phyloP scores from a whole-genome alignment of 1,140 invertebrate species.

The Charaxes varanes region DNA sequence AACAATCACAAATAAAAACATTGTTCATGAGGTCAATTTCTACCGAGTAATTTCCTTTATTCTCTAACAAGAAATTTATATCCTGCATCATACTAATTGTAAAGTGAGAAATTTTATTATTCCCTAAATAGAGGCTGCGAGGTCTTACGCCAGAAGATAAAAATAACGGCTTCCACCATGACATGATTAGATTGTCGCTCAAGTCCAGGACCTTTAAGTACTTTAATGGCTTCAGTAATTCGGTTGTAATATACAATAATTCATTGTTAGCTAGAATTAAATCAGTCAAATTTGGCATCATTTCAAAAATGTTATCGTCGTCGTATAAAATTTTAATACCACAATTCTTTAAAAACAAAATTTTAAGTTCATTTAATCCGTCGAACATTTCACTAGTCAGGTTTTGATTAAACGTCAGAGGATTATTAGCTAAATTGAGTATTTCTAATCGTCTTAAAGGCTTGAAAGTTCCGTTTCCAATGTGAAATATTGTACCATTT shows the following conservation, averaged over 20 bases:
- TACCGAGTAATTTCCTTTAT: slow-evolving; percentile 26
- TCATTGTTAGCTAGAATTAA: slow-evolving; percentile 70
- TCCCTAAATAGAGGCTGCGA: slow-evolving; percentile 49
- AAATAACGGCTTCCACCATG: slow-evolving; percentile 71
- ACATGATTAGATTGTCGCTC: slow-evolving; percentile 65
- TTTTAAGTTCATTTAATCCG: slow-evolving; percentile 67
- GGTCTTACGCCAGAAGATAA: slow-evolving; percentile 44
- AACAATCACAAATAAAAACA: slow-evolving; percentile 74
- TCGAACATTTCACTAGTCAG: slow-evolving; percentile 56
- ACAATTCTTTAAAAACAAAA: slow-evolving; percentile 68
- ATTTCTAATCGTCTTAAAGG: slow-evolving; percentile 58
- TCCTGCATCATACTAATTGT: slow-evolving; percentile 75
- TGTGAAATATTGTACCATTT: slow-evolving; percentile 68
- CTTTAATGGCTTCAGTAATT: slow-evolving; percentile 60
- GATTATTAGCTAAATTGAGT: slow-evolving; percentile 74
- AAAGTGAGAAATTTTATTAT: slow-evolving; percentile 74
- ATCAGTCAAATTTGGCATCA: slow-evolving; percentile 68
- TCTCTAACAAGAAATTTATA: slow-evolving; percentile 61
- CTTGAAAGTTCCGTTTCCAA: slow-evolving; percentile 60
- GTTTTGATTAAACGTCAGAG: slow-evolving; percentile 51
- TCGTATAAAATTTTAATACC: slow-evolving; percentile 62
- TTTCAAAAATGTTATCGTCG: slow-evolving; percentile 68
- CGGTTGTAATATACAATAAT: slow-evolving; percentile 53
- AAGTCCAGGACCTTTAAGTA: slow-evolving; percentile 65
- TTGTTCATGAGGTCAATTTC: slow-evolving; percentile 70